These are phyloP conservation scores for Oophaga sylvatica DNA, from an alignment of 2,797 vertebrate genomes.

Conservation along the genomic window DNA sequence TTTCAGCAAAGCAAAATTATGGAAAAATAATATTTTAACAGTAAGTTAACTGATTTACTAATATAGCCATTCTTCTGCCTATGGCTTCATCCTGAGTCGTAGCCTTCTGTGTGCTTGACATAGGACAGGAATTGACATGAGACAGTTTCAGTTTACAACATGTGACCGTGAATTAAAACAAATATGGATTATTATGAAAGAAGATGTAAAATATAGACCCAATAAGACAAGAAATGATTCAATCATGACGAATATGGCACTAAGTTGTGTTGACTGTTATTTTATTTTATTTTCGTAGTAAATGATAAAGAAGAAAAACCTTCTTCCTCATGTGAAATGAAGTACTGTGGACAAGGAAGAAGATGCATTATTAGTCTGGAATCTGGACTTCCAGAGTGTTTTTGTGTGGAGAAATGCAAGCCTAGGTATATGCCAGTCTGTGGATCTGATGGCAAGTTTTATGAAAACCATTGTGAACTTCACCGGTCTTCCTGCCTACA, in stretches of 20 bases:
- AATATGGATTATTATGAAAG: not conserved
- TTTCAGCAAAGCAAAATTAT: too few relatives aligned
- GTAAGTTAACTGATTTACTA: too few relatives aligned
- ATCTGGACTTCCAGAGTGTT: constrained; percentile 80
- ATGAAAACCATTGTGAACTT: constrained; percentile 94
- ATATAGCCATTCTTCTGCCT: too few relatives aligned
- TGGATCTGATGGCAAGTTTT: constrained; percentile 90
- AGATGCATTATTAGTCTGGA: constrained; percentile 78
- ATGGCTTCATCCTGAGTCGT: too few relatives aligned
- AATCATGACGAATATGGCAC: not conserved
- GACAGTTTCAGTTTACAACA: too few relatives aligned
- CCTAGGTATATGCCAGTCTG: constrained; percentile 88
- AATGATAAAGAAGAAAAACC: constrained; percentile 67
- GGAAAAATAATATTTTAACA: too few relatives aligned
- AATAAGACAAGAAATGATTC: not conserved
- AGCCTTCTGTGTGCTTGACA: too few relatives aligned
- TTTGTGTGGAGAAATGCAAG: constrained; percentile 83
- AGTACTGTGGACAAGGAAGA: constrained; percentile 82
- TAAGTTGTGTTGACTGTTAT: not conserved
- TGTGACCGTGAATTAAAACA: too few relatives aligned
- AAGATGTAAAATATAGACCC: not conserved
- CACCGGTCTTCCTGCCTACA: constrained; percentile 88
- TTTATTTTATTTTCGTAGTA: constrained; percentile 67
- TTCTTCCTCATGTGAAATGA: constrained; percentile 75
- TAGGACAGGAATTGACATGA: too few relatives aligned